Conservation (phyloP, 2,888 invertebrate genomes). For the Lamproptera curius region DNA sequence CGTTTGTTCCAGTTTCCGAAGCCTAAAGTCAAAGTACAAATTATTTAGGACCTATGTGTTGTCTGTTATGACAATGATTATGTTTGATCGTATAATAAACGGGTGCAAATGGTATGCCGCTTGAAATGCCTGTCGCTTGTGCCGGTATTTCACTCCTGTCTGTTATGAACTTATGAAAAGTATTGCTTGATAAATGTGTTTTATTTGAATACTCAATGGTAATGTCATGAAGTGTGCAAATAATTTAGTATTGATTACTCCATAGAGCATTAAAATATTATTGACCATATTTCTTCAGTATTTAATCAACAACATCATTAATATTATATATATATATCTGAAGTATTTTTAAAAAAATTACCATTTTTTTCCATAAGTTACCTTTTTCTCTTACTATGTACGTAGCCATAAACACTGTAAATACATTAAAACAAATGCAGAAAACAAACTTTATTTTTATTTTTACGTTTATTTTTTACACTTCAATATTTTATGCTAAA, state of each 20-base stretch:
- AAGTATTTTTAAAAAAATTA: too few relatives aligned
- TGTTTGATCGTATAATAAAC: conserved; percentile 48
- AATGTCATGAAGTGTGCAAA: not conserved
- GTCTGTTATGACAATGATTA: conserved; percentile 47
- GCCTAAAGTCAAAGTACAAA: conserved; percentile 67
- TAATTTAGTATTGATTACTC: not conserved
- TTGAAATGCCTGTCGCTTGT: conserved; percentile 23
- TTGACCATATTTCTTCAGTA: too few relatives aligned
- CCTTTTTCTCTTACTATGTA: too few relatives aligned
- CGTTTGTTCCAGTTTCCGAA: conserved; percentile 56
- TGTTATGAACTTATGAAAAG: conserved; percentile 40
- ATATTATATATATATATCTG: too few relatives aligned
- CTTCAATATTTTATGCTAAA: too few relatives aligned
- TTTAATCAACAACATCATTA: too few relatives aligned
- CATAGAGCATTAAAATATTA: too few relatives aligned
- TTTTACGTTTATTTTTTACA: too few relatives aligned
- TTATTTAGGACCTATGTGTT: conserved; percentile 64
- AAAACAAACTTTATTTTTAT: too few relatives aligned
- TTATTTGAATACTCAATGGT: not conserved
- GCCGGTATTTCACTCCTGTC: conserved; percentile 12
- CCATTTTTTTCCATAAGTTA: too few relatives aligned
- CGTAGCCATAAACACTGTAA: too few relatives aligned
- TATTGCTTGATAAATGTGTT: conserved; percentile 20
- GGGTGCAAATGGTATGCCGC: conserved; percentile 44
- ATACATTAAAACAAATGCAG: too few relatives aligned